A percentile compares a stretch with the other conserved stretches of the same genome.
These are phyloP conservation scores for Bambusicola thoracicus DNA, from an alignment of 2,113 vertebrate genomes.

Conservation along the genomic window DNA sequence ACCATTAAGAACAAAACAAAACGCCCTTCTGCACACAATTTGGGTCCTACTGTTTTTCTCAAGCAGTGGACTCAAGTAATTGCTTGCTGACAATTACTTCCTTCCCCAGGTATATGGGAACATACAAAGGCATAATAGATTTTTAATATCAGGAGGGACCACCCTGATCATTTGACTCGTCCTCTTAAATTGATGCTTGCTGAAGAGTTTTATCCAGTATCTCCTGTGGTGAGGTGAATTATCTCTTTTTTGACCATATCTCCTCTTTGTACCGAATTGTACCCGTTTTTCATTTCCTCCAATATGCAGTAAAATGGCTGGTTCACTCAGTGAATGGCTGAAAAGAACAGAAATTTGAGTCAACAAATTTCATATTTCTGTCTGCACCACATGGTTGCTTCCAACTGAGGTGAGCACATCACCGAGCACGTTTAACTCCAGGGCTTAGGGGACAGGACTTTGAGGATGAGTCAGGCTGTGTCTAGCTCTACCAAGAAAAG, in stretches of 20 bases:
- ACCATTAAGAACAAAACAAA: background rate
- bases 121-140: background rate
- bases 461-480: background rate
- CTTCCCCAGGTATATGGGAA: background rate
- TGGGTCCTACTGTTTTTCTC: background rate
- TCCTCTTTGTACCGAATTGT: background rate
- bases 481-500: background rate
- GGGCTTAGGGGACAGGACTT: background rate
- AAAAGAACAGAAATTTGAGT: background rate
- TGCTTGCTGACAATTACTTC: background rate
- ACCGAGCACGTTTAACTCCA: background rate
- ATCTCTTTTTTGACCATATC: background rate
- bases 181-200: background rate
- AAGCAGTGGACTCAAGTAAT: conserved; percentile 28
- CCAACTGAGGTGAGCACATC: background rate
- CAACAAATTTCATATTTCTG: background rate
- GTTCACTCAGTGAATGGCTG: background rate
- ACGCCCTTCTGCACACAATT: background rate
- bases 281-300: background rate
- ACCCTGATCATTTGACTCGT: accelerated
- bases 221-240: background rate
- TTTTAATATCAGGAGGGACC: background rate
- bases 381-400: background rate
- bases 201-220: background rate
- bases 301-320: background rate